Conservation (phyloP, 2,113 vertebrate genomes). For the Planiliza haematocheilus region DNA sequence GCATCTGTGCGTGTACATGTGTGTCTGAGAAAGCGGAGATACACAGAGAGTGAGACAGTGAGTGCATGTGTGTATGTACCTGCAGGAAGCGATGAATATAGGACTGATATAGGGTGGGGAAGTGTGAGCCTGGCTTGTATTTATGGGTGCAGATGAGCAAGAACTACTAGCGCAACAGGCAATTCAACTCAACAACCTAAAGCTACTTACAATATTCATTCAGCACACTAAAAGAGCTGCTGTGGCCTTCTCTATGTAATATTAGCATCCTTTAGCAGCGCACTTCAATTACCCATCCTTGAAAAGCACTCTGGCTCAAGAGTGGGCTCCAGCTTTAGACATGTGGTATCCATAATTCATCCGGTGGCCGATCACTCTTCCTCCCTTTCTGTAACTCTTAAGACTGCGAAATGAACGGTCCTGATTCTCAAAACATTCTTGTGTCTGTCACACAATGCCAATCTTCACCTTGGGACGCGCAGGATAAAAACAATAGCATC, state of each 20-base stretch:
- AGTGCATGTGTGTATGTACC: constrained; percentile 34
- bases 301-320: constrained; percentile 75
- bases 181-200: constrained; percentile 54
- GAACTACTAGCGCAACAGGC: constrained; percentile 80
- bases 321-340: constrained; percentile 75
- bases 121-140: constrained; percentile 45
- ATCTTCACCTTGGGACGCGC: constrained; percentile 49
- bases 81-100: constrained; percentile 50
- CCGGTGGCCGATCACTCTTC: constrained; percentile 70
- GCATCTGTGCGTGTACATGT: constrained; percentile 67
- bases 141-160: constrained; percentile 34
- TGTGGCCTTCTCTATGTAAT: constrained; percentile 64
- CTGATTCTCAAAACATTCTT: constrained; percentile 65
- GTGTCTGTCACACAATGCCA: constrained; percentile 59
- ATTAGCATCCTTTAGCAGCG: constrained; percentile 71
- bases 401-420: constrained; percentile 75
- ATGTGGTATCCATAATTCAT: constrained; percentile 83
- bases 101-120: constrained; percentile 60
- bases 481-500: constrained; percentile 73
- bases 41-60: constrained; percentile 40
- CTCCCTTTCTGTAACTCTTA: constrained; percentile 66
- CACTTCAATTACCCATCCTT: constrained; percentile 79
- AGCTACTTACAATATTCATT: constrained; percentile 55
- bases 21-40: constrained; percentile 56
- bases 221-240: constrained; percentile 53